Conservation (phyloP, 2,113 vertebrate species). For the Nothoprocta pentlandii region DNA sequence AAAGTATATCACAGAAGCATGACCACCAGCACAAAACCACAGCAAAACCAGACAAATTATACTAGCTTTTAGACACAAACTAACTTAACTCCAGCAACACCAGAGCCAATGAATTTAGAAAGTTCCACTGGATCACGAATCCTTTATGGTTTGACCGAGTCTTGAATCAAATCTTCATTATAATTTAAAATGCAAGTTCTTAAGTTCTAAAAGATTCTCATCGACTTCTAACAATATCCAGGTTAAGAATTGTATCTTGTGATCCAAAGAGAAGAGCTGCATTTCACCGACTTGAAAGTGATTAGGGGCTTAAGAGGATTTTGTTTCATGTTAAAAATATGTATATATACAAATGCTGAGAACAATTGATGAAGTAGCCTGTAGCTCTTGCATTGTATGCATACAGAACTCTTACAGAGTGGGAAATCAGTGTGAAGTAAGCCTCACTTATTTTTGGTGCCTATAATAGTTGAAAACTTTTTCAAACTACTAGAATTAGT, state of each 20-base stretch:
- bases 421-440: neutral
- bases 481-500: neutral
- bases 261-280: neutral
- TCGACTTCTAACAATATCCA: neutral
- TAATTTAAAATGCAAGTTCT: neutral
- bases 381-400: neutral
- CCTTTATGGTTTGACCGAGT: neutral
- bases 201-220: neutral
- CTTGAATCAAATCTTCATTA: neutral
- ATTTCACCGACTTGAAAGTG: neutral
- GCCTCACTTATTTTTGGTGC: neutral
- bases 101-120: neutral
- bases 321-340: neutral
- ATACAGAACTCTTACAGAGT: neutral
- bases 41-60: slow-evolving; percentile 2
- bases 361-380: neutral
- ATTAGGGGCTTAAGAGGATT: neutral
- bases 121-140: neutral
- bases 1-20: slow-evolving; percentile 1
- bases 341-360: neutral
- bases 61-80: neutral
- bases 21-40: slow-evolving; percentile 5
- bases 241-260: neutral
- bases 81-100: slow-evolving; percentile 35
- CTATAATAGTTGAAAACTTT: neutral